Percentiles rank a stretch among this genome's conserved stretches.
phyloP scores from a whole-genome alignment of 2,888 invertebrate genomes.

The Terebella lapidaria region DNA sequence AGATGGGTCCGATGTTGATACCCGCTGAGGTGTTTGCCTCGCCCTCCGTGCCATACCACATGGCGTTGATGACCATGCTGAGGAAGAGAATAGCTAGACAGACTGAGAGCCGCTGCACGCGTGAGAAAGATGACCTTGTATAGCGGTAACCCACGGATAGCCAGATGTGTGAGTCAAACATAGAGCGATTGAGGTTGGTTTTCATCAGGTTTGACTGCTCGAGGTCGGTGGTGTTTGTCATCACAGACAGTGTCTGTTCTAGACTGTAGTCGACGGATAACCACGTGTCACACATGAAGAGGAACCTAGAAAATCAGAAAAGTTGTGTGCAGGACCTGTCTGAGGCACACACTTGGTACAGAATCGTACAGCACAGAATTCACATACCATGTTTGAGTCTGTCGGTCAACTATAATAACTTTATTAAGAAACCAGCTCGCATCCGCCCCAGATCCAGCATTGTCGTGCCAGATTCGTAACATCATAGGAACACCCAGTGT shows the following conservation, averaged over 20 bases:
- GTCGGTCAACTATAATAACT: slow-evolving; percentile 11
- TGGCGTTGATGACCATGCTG: slow-evolving; percentile 34
- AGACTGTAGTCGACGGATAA: slow-evolving; percentile 52
- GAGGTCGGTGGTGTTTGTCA: slow-evolving; percentile 18
- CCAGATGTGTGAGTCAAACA: slow-evolving; percentile 54
- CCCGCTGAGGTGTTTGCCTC: not conserved
- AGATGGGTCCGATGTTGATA: slow-evolving; percentile 19
- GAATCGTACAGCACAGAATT: too few species aligned
- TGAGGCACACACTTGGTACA: not conserved
- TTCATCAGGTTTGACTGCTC: slow-evolving; percentile 3
- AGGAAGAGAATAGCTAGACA: slow-evolving; percentile 31
- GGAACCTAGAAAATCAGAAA: slow-evolving; percentile 14
- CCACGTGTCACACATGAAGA: slow-evolving; percentile 49
- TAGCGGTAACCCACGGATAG: slow-evolving; percentile 52
- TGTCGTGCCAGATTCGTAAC: slow-evolving; percentile 33
- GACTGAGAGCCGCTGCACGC: slow-evolving; percentile 38
- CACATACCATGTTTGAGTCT: slow-evolving; percentile 4
- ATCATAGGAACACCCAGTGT: slow-evolving; percentile 29
- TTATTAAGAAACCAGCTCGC: slow-evolving; percentile 14
- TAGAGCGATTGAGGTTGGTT: slow-evolving; percentile 8
- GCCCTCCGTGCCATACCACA: slow-evolving; percentile 23
- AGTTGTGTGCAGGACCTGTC: not conserved
- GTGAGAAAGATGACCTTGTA: slow-evolving; percentile 49
- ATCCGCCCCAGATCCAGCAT: slow-evolving; percentile 15
- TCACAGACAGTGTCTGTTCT: slow-evolving; percentile 36